phyloP scores from a whole-genome alignment of 2,113 vertebrate genomes.

The Scophthalmus maximus region DNA sequence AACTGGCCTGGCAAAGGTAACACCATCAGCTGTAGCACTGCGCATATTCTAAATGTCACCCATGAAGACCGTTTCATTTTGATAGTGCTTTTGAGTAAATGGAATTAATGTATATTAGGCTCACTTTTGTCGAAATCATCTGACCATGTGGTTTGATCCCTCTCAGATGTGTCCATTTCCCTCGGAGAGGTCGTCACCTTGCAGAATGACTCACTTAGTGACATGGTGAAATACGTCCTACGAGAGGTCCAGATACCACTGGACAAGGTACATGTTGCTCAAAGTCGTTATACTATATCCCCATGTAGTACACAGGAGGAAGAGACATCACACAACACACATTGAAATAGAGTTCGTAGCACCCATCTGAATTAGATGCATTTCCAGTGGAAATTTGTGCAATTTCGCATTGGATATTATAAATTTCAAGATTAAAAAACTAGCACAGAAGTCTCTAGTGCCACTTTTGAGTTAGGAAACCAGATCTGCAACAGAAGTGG shows the following conservation, averaged over 20 bases:
- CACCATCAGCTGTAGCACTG: background rate
- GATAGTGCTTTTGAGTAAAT: background rate
- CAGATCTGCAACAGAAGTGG: background rate
- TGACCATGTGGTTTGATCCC: conserved; percentile 23
- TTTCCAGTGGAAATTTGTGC: background rate
- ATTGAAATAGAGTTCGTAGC: too few relatives aligned
- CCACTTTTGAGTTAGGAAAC: background rate
- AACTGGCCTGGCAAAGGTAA: conserved; percentile 81
- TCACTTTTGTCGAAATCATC: too few relatives aligned
- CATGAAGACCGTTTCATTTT: background rate
- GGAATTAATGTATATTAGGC: too few relatives aligned
- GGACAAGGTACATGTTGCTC: conserved; percentile 66
- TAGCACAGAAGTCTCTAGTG: background rate
- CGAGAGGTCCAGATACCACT: conserved; percentile 72
- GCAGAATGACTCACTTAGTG: conserved; percentile 45
- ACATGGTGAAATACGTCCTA: conserved; percentile 46
- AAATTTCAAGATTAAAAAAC: too few relatives aligned
- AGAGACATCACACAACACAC: too few relatives aligned
- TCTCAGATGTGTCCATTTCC: conserved; percentile 69
- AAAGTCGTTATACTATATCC: background rate
- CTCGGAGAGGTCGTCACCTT: conserved; percentile 65
- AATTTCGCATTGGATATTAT: too few relatives aligned
- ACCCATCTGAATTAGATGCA: background rate
- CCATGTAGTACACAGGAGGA: background rate
- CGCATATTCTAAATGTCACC: background rate